Evolutionary conservation across 2,888 invertebrate genomes (phyloP).

Genomic region (Pharmacophagus antenor): DNA sequence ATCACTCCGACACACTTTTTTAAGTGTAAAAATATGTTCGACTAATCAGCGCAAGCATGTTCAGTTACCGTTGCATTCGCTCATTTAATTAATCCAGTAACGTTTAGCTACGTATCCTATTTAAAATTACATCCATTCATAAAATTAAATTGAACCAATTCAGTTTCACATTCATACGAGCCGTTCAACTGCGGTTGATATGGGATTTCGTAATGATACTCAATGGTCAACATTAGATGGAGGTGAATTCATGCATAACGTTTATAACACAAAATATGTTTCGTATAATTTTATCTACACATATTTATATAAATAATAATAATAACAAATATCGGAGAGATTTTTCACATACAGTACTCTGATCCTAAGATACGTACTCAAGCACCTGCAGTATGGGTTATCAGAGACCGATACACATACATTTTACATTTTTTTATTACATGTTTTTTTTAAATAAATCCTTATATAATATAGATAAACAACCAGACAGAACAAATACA

Average conservation of each 20-base stretch:
- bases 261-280: background rate
- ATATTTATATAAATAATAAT: background rate
- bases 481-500: no score
- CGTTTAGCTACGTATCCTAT: conserved; percentile 6
- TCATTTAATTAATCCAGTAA: conserved; percentile 15
- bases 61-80: conserved; percentile 2
- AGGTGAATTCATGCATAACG: background rate
- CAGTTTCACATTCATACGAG: conserved; percentile 6
- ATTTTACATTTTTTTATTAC: no score
- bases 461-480: no score
- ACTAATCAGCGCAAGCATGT: background rate
- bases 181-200: background rate
- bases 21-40: no score
- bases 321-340: no score
- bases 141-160: conserved; percentile 18
- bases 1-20: no score
- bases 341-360: no score
- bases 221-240: background rate
- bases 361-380: no score
- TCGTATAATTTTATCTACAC: background rate
- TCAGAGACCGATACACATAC: no score
- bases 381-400: no score
- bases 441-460: no score
- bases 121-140: conserved; percentile 18
- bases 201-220: conserved; percentile 5